These are phyloP conservation scores for Bagarius yarrelli DNA, from an alignment of 2,113 vertebrate genomes.

Conservation along the genomic window DNA sequence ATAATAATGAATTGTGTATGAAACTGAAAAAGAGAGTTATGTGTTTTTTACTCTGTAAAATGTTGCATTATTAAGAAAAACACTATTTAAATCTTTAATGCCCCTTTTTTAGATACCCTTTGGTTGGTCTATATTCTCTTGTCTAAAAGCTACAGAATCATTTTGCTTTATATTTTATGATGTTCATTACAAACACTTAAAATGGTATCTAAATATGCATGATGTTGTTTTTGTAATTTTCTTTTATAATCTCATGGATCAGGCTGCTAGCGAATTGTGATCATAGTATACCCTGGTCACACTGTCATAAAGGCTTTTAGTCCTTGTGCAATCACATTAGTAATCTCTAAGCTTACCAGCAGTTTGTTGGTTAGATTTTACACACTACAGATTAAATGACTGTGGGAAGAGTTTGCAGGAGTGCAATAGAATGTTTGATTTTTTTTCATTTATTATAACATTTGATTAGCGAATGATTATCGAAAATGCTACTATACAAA, in stretches of 20 bases:
- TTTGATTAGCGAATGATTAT: too few relatives aligned
- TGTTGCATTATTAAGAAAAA: constrained; percentile 30
- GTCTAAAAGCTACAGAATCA: not conserved
- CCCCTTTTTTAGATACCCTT: not conserved
- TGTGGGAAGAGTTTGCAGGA: not conserved
- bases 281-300: not conserved
- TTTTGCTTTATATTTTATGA: not conserved
- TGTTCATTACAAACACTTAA: not conserved
- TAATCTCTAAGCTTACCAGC: not conserved
- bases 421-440: not conserved
- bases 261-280: not conserved
- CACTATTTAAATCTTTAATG: not conserved
- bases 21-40: constrained; percentile 22
- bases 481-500: too few relatives aligned
- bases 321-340: not conserved
- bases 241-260: not conserved
- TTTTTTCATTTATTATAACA: not conserved
- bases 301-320: not conserved
- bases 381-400: not conserved
- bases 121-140: not conserved
- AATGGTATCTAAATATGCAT: not conserved
- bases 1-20: not conserved
- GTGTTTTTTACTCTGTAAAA: not conserved
- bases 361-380: not conserved
- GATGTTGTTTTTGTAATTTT: not conserved